Evolutionary conservation across 1,140 invertebrate species (phyloP), one percentile per base, ranked within the genome.

Genomic region (Metaphire vulgaris): DNA sequence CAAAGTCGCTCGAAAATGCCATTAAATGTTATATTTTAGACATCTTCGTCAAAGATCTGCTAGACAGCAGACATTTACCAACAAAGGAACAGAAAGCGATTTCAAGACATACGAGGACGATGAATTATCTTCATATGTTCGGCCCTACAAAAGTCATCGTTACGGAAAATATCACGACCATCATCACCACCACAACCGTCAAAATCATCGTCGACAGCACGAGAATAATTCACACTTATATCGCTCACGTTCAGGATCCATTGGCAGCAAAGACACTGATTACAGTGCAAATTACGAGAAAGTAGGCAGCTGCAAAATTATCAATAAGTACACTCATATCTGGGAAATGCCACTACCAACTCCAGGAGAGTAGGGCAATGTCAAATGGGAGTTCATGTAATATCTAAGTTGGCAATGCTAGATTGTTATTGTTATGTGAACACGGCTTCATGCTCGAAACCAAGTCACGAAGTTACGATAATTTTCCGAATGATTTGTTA

Each of bases 211-310:
- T 16, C 68, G 69, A 31, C 65, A 75, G 65, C 65, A 68, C 0
- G 21, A 33, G 16, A 29, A 71, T 14, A 32, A 71, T n/a, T 29
- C 31, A 28, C 32, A 73, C 6, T n/a, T 21, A 1, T n/a, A 34
- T 1, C 32, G 34, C 32, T 73, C 32, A n/a, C 31, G 34, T 15
- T 75, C 74, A 16, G 32, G n/a, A 26, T 29, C 30, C 65, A 41
- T 56, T 2, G 30, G 74, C 16, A 69, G 74, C 29, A 56, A 21
- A 14, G 33, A 21, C 26, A 70, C 30, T n/a, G 74, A 75, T 69
- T 75, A 70, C 68, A 75, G 74, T 31, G 68, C 74, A 30, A 75
- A 75, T 26, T 73, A 73, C 34, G 72, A 73, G 34, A 73, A 73
- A 30, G 34, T 73, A 26, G 72, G 41, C 41, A 56, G 41, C 41